phyloP scores from a whole-genome alignment of 2,113 vertebrate genomes.

The Podilymbus podiceps region DNA sequence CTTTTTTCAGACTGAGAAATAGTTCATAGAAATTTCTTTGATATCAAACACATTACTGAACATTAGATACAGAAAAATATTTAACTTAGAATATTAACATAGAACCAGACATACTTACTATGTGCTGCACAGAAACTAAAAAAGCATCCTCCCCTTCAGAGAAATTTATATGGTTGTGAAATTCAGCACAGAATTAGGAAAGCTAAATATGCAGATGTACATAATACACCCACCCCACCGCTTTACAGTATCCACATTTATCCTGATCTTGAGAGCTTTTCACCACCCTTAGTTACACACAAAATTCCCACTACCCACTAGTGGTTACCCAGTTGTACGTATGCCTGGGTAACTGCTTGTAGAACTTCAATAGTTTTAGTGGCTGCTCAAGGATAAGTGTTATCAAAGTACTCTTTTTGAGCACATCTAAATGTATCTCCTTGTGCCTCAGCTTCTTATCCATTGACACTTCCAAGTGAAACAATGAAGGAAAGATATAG shows the following conservation, averaged over 20 bases:
- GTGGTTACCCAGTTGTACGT: background rate
- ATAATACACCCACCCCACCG: accelerated
- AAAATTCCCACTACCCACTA: background rate
- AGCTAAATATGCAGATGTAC: background rate
- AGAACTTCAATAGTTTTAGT: background rate
- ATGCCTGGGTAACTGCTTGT: background rate
- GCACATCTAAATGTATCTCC: background rate
- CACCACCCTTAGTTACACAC: background rate
- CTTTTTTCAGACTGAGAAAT: background rate
- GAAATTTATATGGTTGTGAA: background rate
- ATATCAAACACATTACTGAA: background rate
- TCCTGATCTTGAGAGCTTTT: background rate
- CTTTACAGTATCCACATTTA: background rate
- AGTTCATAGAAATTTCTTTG: background rate
- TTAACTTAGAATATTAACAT: too few relatives aligned
- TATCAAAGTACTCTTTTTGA: background rate
- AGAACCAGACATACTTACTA: too few relatives aligned
- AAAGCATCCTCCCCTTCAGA: background rate
- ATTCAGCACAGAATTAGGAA: background rate
- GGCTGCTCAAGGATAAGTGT: background rate
- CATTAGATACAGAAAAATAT: too few relatives aligned
- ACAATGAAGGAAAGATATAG: background rate
- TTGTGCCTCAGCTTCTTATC: background rate
- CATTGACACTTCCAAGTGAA: background rate
- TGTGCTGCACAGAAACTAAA: background rate